A percentile compares a stretch with the other conserved stretches of the same genome.
phyloP scores from a whole-genome alignment of 1,140 invertebrate species.

The Melanaphis sacchari region DNA sequence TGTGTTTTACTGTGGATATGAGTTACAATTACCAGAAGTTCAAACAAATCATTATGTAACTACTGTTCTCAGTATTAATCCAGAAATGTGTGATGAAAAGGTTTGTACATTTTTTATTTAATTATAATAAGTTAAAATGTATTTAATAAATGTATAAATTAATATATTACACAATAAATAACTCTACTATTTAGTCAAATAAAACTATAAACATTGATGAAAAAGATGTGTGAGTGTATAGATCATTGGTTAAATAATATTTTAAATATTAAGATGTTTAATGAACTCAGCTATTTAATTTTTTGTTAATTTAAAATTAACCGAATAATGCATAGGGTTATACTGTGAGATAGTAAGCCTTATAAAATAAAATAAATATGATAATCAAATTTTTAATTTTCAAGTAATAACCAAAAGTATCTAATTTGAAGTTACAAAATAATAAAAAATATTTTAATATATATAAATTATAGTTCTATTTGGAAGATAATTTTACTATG shows the following conservation, averaged over 20 bases:
- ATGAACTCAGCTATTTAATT: no score
- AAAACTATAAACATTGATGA: background rate
- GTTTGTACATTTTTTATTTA: slow-evolving; percentile 40
- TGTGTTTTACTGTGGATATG: slow-evolving; percentile 22
- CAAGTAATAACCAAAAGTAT: background rate
- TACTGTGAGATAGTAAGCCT: no score
- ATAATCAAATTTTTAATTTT: no score
- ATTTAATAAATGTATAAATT: background rate
- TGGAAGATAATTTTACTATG: background rate
- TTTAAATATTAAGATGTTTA: no score
- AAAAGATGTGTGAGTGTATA: background rate
- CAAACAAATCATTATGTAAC: background rate
- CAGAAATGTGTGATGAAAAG: slow-evolving; percentile 33
- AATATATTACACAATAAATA: background rate
- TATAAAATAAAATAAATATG: no score
- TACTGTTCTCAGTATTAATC: slow-evolving; percentile 14
- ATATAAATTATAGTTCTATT: background rate
- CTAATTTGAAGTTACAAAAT: no score
- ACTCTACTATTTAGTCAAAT: no score
- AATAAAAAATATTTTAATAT: no score
- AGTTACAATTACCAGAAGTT: background rate
- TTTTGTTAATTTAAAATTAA: no score
- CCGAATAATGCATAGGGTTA: no score
- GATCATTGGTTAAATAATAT: no score
- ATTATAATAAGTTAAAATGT: background rate